These are phyloP conservation scores for Asarcornis scutulata DNA, from an alignment of 2,113 vertebrate genomes.

Conservation along the genomic window DNA sequence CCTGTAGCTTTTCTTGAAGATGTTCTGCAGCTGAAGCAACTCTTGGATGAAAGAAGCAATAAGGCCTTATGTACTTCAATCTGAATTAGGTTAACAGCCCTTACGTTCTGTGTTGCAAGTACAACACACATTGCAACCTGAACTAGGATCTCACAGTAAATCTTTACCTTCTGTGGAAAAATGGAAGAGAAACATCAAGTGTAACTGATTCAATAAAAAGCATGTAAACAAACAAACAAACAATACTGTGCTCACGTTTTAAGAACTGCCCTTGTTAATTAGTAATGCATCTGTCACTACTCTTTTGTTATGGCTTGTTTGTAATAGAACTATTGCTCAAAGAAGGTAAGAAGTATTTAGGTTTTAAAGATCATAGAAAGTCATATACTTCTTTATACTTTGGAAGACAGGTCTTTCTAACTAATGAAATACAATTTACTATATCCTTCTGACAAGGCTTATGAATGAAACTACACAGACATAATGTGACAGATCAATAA, in stretches of 20 bases:
- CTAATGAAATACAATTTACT: not conserved
- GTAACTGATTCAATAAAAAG: not conserved
- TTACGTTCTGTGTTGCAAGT: not conserved
- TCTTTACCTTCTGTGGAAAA: not conserved
- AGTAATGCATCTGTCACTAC: not conserved
- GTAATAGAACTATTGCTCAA: not conserved
- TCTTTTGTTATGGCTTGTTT: not conserved
- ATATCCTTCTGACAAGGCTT: not conserved
- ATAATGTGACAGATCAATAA: not conserved
- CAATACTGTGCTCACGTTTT: not conserved
- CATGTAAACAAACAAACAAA: no score
- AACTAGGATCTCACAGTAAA: not conserved
- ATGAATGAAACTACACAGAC: not conserved
- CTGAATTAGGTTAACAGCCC: not conserved
- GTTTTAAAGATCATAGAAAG: not conserved
- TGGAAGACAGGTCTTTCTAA: not conserved
- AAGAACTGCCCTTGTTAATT: not conserved
- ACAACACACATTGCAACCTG: rapidly evolving
- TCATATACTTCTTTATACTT: not conserved
- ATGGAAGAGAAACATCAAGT: not conserved
- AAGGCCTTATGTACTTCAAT: not conserved
- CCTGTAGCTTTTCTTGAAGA: not conserved
- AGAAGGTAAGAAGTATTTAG: not conserved
- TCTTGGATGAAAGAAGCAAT: not conserved
- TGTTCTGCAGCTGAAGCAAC: not conserved